Base-by-base conservation (phyloP, 2,888 invertebrate species). In the Leptogaster cylindrica region DNA sequence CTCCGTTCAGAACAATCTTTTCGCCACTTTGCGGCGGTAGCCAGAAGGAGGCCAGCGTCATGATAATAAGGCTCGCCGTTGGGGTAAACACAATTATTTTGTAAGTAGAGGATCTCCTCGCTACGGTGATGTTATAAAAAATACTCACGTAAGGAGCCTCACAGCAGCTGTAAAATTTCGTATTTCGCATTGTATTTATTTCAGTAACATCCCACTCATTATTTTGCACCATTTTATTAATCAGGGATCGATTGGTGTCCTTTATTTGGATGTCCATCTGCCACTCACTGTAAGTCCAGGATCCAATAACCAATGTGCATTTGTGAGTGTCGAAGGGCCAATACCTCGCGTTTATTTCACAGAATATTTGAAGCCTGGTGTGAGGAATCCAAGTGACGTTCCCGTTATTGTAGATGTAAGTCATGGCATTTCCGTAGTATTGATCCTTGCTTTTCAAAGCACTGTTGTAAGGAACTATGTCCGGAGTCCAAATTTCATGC, bases 401-500 rank as follows among this genome's bases (percentile, higher is more conserved):
- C 5, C 65, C 65, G 20, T 44, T 36, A 2, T 46, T 46, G 27
- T 31, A 63, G n/a, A 84, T 83, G 2, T 86, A 70, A 65, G 84
- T 83, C 71, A 85, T 83, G 0, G 85, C 84, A 74, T 85, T 85
- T 1, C 85, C 86, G 73, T 84, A 87, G 73, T 85, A 84, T 72
- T 86, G 87, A 36, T 86, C 83, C 7, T 84, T 83, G 41, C 83
- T 84, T 33, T 85, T 84, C 6, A 84, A 83, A 2, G 88, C 87
- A 70, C 89, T 88, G 80, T 91, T 92, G 73, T 89, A 87, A 10
- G 91, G 82, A 70, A 79, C 72, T 68, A 91, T 82, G 77, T 91
- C 92, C 2, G 92, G 93, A 77, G 86, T 86, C 91, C 93, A 93
- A 72, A 92, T 83, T 76, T 91, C 89, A 77, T 88, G 88, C 68